Conservation (phyloP, 2,888 invertebrate genomes). For the Minunthozetes semirufus region DNA sequence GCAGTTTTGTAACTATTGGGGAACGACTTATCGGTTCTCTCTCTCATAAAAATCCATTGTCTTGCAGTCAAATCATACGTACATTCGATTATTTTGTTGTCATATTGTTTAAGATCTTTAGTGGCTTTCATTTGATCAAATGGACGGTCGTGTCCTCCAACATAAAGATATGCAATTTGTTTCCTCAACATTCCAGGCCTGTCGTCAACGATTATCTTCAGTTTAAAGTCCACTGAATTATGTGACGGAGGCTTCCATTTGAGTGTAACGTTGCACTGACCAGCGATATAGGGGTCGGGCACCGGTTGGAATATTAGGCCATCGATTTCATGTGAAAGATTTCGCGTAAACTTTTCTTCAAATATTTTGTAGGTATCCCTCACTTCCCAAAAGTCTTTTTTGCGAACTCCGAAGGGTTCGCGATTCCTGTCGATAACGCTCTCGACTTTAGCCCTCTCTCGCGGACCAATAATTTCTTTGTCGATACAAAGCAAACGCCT, state of each 20-base stretch:
- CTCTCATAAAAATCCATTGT: constrained; percentile 88
- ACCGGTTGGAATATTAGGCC: constrained; percentile 96
- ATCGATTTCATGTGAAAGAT: constrained; percentile 87
- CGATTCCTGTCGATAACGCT: constrained; percentile 64
- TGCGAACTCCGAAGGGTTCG: constrained; percentile 84
- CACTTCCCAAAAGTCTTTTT: constrained; percentile 81
- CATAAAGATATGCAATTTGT: constrained; percentile 68
- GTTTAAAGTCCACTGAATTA: constrained; percentile 92
- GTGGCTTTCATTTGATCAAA: constrained; percentile 68
- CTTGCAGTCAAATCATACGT: constrained; percentile 51
- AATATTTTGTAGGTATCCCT: constrained; percentile 43
- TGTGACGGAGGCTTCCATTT: constrained; percentile 95
- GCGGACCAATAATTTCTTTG: constrained; percentile 53
- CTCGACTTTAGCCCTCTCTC: constrained; percentile 67
- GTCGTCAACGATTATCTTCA: constrained; percentile 67
- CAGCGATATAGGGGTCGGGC: constrained; percentile 73
- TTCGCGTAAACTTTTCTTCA: constrained; percentile 75
- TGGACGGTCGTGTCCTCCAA: constrained; percentile 59
- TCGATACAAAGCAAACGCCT: constrained; percentile 67
- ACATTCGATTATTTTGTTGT: constrained; percentile 96
- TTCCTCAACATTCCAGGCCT: constrained; percentile 62
- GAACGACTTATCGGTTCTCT: constrained; percentile 80
- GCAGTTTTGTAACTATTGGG: constrained; percentile 33
- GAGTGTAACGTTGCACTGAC: constrained; percentile 72
- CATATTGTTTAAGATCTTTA: constrained; percentile 65